Percentiles rank a stretch among this genome's conserved stretches.
These are phyloP conservation scores for Helogale parvula DNA, from an alignment of 2,113 vertebrate genomes.

Conservation along the genomic window DNA sequence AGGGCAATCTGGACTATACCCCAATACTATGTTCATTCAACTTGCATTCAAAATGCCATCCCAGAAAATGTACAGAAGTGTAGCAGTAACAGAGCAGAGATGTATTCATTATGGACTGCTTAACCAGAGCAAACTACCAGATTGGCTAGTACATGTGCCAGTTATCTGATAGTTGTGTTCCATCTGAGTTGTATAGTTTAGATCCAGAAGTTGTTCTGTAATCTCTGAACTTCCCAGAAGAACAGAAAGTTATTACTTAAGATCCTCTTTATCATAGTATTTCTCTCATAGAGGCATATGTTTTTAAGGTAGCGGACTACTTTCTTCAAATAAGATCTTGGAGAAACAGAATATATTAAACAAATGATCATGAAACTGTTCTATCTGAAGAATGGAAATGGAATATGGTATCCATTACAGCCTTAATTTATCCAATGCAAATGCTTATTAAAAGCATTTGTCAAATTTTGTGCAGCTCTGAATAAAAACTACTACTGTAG, in stretches of 20 bases:
- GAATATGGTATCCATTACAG: background rate
- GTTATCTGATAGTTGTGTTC: background rate
- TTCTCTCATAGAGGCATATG: background rate
- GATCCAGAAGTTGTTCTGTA: background rate
- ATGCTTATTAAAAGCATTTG: background rate
- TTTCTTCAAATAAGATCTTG: background rate
- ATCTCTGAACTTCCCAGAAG: background rate
- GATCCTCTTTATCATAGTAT: background rate
- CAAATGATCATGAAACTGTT: background rate
- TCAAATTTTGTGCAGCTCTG: background rate
- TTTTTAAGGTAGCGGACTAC: background rate
- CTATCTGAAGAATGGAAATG: background rate
- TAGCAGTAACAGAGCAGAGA: background rate
- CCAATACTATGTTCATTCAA: background rate
- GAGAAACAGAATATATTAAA: background rate
- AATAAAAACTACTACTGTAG: background rate
- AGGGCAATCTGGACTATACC: background rate
- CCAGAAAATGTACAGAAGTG: accelerated
- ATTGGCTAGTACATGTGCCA: too few species aligned
- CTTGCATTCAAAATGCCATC: background rate
- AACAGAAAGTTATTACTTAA: background rate
- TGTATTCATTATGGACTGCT: background rate
- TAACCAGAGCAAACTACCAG: background rate
- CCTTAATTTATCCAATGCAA: background rate
- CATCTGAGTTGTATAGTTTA: background rate